Percentiles rank a stretch among this genome's conserved stretches.
Evolutionary conservation across 2,888 invertebrate genomes (phyloP).

Genomic region (Polyploca ridens): DNA sequence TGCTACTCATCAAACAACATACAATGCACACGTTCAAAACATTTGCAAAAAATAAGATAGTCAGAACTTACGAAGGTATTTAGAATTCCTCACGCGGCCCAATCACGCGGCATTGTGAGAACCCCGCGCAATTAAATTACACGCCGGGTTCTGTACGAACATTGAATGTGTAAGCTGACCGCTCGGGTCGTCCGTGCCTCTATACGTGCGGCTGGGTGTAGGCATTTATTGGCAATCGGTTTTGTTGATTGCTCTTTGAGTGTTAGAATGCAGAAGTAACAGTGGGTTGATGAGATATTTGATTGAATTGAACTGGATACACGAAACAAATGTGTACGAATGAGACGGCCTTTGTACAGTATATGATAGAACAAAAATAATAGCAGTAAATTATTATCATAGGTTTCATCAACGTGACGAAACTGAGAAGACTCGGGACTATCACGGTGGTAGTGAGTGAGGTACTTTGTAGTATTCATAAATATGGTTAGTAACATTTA

Average conservation of each 20-base stretch:
- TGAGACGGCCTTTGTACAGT: no score
- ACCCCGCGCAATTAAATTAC: conserved; percentile 19
- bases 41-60: neutral
- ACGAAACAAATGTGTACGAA: no score
- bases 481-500: no score
- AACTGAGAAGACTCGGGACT: no score
- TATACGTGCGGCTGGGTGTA: neutral
- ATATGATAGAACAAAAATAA: no score
- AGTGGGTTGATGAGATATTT: neutral
- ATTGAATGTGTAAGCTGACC: conserved; percentile 13
- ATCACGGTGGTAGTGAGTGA: no score
- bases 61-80: neutral
- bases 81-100: conserved; percentile 11
- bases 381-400: no score
- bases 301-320: neutral
- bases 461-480: no score
- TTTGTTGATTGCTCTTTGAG: conserved; percentile 5
- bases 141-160: conserved; percentile 15
- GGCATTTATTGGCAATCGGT: neutral
- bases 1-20: neutral
- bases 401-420: no score
- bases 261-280: neutral
- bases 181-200: neutral
- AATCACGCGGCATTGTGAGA: conserved; percentile 21
- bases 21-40: neutral